Base-by-base conservation (phyloP, 2,797 vertebrate genomes). In the Lagodon rhomboides region DNA sequence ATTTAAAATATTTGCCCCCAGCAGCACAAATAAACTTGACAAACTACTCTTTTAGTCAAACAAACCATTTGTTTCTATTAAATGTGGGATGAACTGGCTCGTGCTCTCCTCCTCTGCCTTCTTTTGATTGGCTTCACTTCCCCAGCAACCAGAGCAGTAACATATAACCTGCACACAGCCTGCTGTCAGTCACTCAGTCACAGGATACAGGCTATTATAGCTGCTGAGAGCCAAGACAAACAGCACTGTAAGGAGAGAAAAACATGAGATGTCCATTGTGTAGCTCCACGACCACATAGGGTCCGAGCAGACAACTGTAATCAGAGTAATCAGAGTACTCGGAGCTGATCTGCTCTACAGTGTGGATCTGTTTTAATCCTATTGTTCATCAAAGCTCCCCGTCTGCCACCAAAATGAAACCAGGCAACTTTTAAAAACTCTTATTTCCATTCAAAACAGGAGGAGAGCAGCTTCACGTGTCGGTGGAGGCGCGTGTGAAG, bases 311-410 rank as follows among this genome's bases (percentile, higher is more conserved):
- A 80, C 76, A 53, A 10, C 53, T 53, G 67, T 76, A 53, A 80
- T 44, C 80, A 67, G 30, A 34, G 30, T 34, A 34, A 34, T 34
- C 30, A 34, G 30, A 34, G 67, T 76, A 53, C 79, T 44, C 79
- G 65, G 61, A 1, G 23, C 44, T 25, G 83, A 85, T 84, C 87
- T 58, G 53, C 83, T 90, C 5, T 75, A 71, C 58, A 47, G 51
- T 10, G 20, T 0, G 66, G 84, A 75, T 82, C 79, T 44, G 16
- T 34, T 86, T 80, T 93, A 95, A 95, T 95, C 94, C 93, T 60
- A 77, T 88, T 89, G 87, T 90, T 85, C 80, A 84, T 80, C 79
- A 77, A 89, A 90, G 68, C 80, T 79, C 1, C 76, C 54, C 8
- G n/a, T 2, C 15, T 49, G 53, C 50, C 38, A 38, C 10, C 1